These are phyloP conservation scores for Adineta ricciae DNA, from an alignment of 2,888 invertebrate genomes.

Conservation along the genomic window DNA sequence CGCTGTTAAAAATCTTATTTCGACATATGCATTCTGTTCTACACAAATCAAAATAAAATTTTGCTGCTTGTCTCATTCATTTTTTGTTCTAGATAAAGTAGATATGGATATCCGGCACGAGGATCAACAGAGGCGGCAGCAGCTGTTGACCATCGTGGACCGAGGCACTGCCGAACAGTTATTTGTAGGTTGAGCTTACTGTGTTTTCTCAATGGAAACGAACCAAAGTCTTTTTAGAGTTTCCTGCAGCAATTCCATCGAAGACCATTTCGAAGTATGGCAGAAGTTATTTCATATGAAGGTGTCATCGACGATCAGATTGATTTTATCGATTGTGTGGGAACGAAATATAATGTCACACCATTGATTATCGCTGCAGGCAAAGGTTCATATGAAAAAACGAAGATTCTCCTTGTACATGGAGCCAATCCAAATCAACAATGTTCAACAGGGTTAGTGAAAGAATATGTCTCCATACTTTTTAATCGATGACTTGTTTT, in stretches of 20 bases:
- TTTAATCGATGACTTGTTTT: not conserved
- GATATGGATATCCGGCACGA: not conserved
- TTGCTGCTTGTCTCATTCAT: no score
- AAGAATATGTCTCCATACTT: not conserved
- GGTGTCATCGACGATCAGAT: not conserved
- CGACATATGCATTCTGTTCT: not conserved
- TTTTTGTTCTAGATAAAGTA: not conserved
- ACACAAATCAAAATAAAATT: not conserved
- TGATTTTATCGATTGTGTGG: slow-evolving; percentile 10
- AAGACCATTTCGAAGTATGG: not conserved
- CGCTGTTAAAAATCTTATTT: not conserved
- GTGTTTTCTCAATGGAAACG: no score
- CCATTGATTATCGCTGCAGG: not conserved
- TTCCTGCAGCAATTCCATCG: not conserved
- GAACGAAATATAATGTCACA: not conserved
- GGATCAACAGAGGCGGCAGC: slow-evolving; percentile 7
- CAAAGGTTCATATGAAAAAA: slow-evolving; percentile 12
- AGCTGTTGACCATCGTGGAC: not conserved
- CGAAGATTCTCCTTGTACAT: slow-evolving; percentile 16
- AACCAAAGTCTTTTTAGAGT: not conserved
- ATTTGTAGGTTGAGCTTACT: not conserved
- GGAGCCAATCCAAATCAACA: slow-evolving; percentile 11
- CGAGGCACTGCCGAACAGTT: not conserved
- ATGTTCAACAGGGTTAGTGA: slow-evolving; percentile 1
- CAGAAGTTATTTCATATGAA: not conserved